Conservation (phyloP, 2,113 vertebrate species). For the Cygnus atratus region DNA sequence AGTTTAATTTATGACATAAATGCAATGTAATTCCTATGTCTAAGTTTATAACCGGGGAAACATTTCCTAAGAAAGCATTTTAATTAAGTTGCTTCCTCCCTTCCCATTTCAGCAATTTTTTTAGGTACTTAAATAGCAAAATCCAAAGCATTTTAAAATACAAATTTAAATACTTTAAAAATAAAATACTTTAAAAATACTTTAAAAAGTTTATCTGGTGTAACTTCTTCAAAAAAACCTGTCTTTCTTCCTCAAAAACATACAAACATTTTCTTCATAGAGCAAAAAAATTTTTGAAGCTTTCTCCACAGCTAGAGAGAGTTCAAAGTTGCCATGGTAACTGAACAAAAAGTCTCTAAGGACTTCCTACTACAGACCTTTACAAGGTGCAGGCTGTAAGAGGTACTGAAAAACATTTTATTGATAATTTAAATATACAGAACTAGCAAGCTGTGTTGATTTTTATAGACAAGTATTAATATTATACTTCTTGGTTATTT, state of each 20-base stretch:
- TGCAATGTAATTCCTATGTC: background rate
- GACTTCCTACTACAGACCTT: slow-evolving; percentile 43
- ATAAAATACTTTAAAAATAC: too few relatives aligned
- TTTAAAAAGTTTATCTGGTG: background rate
- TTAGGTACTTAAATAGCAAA: background rate
- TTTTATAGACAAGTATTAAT: slow-evolving; percentile 5
- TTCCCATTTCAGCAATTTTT: background rate
- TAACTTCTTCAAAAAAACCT: background rate
- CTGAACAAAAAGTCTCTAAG: slow-evolving; percentile 39
- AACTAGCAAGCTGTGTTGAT: background rate
- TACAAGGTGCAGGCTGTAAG: slow-evolving; percentile 9
- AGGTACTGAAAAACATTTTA: slow-evolving; percentile 21
- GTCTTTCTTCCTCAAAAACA: background rate
- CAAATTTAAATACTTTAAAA: too few relatives aligned
- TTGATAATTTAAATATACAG: background rate
- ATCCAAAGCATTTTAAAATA: background rate
- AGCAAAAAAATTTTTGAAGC: background rate
- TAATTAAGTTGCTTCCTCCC: background rate
- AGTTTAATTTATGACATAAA: background rate
- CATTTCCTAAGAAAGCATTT: background rate
- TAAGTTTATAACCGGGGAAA: background rate
- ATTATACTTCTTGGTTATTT: background rate
- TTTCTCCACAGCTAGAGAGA: slow-evolving; percentile 22
- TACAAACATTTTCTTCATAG: background rate
- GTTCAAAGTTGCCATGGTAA: slow-evolving; percentile 65